Evolutionary conservation across 1,140 invertebrate species (phyloP), one percentile per base, ranked within the genome.

Genomic region (Dolichoris vasculosae): DNA sequence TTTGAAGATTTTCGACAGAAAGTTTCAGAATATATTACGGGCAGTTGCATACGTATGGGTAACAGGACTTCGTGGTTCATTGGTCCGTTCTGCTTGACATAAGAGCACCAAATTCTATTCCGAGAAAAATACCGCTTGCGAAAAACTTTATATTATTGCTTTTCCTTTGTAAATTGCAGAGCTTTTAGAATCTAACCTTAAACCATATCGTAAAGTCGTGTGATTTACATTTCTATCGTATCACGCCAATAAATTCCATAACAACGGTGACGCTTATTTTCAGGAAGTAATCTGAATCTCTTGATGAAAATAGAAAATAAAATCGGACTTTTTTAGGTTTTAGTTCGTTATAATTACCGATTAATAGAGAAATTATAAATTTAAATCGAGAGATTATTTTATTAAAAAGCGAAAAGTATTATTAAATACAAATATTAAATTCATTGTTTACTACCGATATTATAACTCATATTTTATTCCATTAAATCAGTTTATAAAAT

Each of bases 61-160:
- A 48, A 79, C 55, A 35, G 17, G 26, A 79, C 51, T 63, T 79
- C 48, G 35, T 8, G 51, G 77, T n/a, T 55, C 48, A 63, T 40
- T 79, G 75, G n/a, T 51, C 46, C 13, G 11, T 32, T 77, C 46
- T 75, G 35, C 26, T 75, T n/a, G 38, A 30, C 30, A 1, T 6
- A 35, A 51, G n/a, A 48, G 11, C 17, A 43, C 38, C 69, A 73
- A 73, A 40, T 32, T 73, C 40, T n/a, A 23, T 69, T 69, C 26
- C 8, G 13, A 43, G 23, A 73, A 43, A 38, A 73, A 43, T 73
- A 73, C 69, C 23, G 9, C 69, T 43, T 43, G 17, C 35, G 67
- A 43, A 26, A 73, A 73, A n/a, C 40, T 43, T 73, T 73, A 43
- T 43, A 73, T 38, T n/a, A 43, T n/a, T 73, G 38, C 69, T n/a